These are phyloP conservation scores for Eilema caniola DNA, from an alignment of 2,888 invertebrate species.

Conservation along the genomic window DNA sequence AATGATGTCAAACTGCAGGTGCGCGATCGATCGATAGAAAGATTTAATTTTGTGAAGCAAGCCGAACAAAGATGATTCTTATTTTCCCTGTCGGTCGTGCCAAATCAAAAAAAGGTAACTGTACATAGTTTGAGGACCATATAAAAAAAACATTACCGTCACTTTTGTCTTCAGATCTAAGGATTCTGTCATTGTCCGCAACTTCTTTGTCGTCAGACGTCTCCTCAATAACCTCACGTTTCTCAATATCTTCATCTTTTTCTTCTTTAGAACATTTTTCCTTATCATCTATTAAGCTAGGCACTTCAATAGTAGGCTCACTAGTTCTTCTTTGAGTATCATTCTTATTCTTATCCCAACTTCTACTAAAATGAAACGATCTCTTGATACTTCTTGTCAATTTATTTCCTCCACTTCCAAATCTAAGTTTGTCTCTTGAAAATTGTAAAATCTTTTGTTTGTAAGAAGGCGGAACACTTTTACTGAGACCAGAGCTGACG, in stretches of 20 bases:
- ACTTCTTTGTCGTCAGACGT: slow-evolving; percentile 75
- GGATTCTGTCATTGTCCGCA: slow-evolving; percentile 75
- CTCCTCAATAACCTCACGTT: slow-evolving; percentile 80
- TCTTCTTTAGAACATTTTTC: slow-evolving; percentile 76
- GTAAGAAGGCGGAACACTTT: slow-evolving; percentile 84
- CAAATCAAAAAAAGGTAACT: not conserved
- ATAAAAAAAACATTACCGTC: slow-evolving; percentile 62
- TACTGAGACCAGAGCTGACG: slow-evolving; percentile 78
- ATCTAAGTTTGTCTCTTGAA: slow-evolving; percentile 81
- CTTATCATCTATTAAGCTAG: slow-evolving; percentile 63
- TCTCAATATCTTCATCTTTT: slow-evolving; percentile 78
- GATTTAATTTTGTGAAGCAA: not conserved
- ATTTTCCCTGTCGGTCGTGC: no score
- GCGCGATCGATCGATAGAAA: not conserved
- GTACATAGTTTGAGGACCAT: not conserved
- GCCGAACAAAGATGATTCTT: no score
- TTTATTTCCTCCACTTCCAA: slow-evolving; percentile 81
- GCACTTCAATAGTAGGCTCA: slow-evolving; percentile 76
- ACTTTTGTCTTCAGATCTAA: slow-evolving; percentile 68
- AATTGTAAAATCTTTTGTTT: slow-evolving; percentile 84
- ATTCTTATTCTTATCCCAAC: slow-evolving; percentile 79
- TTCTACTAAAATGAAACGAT: slow-evolving; percentile 81
- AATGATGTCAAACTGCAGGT: not conserved
- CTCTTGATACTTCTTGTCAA: slow-evolving; percentile 82
- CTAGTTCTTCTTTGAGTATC: slow-evolving; percentile 78